Conservation (phyloP, 2,797 vertebrate genomes). For the Anguilla pacifica region DNA sequence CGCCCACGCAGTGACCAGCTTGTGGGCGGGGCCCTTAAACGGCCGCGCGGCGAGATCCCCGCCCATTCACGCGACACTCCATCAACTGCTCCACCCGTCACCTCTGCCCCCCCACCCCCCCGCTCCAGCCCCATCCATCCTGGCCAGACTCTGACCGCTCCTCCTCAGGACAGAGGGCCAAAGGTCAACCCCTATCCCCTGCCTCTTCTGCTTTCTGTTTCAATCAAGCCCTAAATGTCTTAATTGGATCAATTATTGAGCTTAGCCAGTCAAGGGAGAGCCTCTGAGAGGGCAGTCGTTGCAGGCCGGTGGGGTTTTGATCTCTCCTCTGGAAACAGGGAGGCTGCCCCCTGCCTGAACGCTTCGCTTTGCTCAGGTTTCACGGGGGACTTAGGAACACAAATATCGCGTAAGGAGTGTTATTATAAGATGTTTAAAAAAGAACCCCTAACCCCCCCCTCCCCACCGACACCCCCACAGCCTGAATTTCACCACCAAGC, state of each 20-base stretch:
- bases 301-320: background rate
- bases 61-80: constrained; percentile 25
- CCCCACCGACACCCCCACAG: background rate
- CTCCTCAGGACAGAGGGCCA: background rate
- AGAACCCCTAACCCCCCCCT: background rate
- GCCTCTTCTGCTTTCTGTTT: constrained; percentile 24
- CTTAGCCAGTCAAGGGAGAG: background rate
- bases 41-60: background rate
- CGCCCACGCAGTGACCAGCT: background rate
- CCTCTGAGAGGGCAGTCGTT: background rate
- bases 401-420: constrained; percentile 3
- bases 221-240: background rate
- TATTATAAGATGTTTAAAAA: constrained; percentile 17
- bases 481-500: background rate
- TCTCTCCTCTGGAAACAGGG: background rate
- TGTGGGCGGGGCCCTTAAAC: constrained; percentile 32
- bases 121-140: background rate
- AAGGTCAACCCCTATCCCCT: constrained; percentile 19
- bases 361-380: background rate
- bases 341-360: background rate
- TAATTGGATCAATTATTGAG: constrained; percentile 27
- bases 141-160: background rate
- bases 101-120: constrained; percentile 15
- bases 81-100: constrained; percentile 26
- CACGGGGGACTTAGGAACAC: constrained; percentile 8